Evolutionary conservation across 2,113 vertebrate species (phyloP).

Genomic region (Syrmaticus mikado): DNA sequence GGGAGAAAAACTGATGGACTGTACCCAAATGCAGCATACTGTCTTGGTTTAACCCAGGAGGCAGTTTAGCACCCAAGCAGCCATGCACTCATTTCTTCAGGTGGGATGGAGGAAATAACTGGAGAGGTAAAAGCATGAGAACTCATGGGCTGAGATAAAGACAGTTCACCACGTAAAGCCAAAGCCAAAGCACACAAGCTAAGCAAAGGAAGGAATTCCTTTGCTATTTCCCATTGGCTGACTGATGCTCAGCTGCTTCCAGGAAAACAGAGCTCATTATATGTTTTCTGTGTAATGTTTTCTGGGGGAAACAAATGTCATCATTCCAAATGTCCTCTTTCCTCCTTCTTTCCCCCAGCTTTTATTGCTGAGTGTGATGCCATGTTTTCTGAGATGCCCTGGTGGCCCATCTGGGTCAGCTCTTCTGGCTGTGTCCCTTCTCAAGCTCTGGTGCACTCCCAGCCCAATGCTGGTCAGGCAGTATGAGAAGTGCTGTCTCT

Average conservation of each 20-base stretch:
- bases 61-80: background rate
- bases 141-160: background rate
- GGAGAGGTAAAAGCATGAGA: background rate
- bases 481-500: background rate
- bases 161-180: background rate
- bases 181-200: background rate
- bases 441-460: background rate
- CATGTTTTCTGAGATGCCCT: background rate
- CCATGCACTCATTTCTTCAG: no score
- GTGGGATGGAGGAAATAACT: background rate
- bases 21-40: background rate
- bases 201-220: background rate
- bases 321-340: background rate
- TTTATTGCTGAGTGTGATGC: background rate
- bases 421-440: background rate
- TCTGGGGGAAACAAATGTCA: background rate
- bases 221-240: background rate
- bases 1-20: background rate
- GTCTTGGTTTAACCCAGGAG: background rate
- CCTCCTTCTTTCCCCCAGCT: background rate
- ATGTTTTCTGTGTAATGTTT: no score
- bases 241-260: background rate
- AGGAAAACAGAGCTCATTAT: background rate
- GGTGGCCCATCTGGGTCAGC: background rate
- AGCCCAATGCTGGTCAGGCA: background rate